A percentile compares a stretch with the other conserved stretches of the same genome.
Evolutionary conservation across 2,113 vertebrate genomes (phyloP).

Genomic region (Pholis gunnellus): DNA sequence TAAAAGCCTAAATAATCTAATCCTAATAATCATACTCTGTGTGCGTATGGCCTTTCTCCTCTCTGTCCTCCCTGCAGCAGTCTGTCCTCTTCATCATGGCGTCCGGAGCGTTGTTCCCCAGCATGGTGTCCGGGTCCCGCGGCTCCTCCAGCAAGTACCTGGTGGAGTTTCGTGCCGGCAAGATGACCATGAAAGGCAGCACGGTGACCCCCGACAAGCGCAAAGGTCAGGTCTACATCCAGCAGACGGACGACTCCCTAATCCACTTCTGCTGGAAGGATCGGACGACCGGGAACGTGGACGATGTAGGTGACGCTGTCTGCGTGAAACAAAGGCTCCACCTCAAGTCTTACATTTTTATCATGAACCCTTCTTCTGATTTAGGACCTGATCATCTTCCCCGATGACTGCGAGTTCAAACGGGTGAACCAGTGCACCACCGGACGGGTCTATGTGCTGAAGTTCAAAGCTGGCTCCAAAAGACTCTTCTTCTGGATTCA

Average conservation of each 20-base stretch:
- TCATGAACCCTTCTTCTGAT: background rate
- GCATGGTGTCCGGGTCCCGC: constrained; percentile 93
- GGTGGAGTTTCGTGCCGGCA: constrained; percentile 97
- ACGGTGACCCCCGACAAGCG: constrained; percentile 97
- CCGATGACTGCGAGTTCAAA: constrained; percentile 98
- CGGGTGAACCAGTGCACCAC: constrained; percentile 95
- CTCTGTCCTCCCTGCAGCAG: background rate
- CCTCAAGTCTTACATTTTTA: background rate
- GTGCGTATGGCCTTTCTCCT: background rate
- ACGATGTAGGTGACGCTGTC: constrained; percentile 83
- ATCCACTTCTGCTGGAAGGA: constrained; percentile 99
- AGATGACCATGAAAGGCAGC: constrained; percentile 95
- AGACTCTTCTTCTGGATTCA: constrained; percentile 99
- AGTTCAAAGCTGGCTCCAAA: constrained; percentile 97
- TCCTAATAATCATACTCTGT: background rate
- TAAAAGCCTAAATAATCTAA: background rate
- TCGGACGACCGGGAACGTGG: constrained; percentile 92
- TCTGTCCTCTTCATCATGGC: constrained; percentile 86
- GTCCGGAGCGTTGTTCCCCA: constrained; percentile 96
- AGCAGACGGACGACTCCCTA: constrained; percentile 97
- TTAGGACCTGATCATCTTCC: constrained; percentile 97
- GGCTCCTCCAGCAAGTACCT: constrained; percentile 96
- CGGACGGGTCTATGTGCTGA: constrained; percentile 94
- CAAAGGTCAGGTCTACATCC: constrained; percentile 96
- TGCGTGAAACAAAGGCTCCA: too few species aligned